Evolutionary conservation across 2,888 invertebrate species (phyloP).

Genomic region (Eulithis testata): DNA sequence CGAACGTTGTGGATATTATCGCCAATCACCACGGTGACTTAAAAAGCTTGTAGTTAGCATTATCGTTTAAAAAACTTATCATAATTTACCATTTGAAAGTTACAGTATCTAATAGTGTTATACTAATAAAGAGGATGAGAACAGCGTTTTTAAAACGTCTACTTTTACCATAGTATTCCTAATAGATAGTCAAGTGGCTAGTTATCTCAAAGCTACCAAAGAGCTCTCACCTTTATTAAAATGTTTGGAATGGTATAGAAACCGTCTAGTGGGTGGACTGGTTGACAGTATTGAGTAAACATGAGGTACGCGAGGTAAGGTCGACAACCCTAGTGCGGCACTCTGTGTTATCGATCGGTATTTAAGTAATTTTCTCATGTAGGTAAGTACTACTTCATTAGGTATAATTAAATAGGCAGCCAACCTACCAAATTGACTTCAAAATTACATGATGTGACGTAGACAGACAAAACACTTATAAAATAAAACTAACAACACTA

Average conservation of each 20-base stretch:
- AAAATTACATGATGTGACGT: no score
- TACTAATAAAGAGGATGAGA: neutral
- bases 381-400: no score
- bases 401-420: neutral
- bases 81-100: neutral
- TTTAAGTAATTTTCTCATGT: slow-evolving; percentile 57
- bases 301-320: slow-evolving; percentile 63
- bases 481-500: no score
- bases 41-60: neutral
- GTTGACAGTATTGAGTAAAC: slow-evolving; percentile 74
- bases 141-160: slow-evolving; percentile 1
- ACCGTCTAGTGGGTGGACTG: slow-evolving; percentile 77
- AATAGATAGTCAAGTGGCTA: slow-evolving; percentile 25
- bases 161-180: slow-evolving; percentile 10
- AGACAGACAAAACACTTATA: no score
- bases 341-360: slow-evolving; percentile 64
- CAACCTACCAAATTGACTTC: neutral
- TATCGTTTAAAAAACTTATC: neutral
- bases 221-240: slow-evolving; percentile 57
- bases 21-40: neutral
- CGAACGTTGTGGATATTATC: slow-evolving; percentile 6
- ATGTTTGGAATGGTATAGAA: slow-evolving; percentile 67
- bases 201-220: slow-evolving; percentile 46
- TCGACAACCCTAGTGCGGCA: slow-evolving; percentile 66
- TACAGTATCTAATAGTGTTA: neutral